Evolutionary conservation across 2,888 invertebrate genomes (phyloP), one percentile per base, ranked within the genome.

Genomic region (Papilio demoleus): DNA sequence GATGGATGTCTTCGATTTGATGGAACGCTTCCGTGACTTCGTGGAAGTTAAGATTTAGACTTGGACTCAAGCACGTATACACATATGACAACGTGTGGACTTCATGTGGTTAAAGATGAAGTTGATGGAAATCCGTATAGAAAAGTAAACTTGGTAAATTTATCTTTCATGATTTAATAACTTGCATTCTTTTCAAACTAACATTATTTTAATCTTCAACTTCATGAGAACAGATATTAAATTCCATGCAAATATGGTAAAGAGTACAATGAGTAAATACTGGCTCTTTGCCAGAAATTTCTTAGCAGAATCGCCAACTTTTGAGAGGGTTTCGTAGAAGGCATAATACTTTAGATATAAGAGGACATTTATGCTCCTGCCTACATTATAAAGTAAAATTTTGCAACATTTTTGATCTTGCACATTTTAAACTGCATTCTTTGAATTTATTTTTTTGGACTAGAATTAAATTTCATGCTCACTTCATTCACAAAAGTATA

Each of bases 231-330:
- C 11, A 14, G 53, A 14, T 50, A 24, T 24, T 12, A 53, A 53
- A 27, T n/a, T 27, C 50, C 12, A 27, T n/a, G 14, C 50, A 5
- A 47, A 47, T 3, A 31, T 56, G 31, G 31, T 17, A 31, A 8
- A 24, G 12, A 8, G 8, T 27, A 31, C 9, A 24, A 50, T 4
- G 5, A 50, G 50, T 50, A 31, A 17, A 31, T n/a, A n/a, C 11
- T 56, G 24, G 40, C 38, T 8, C 24, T 14, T 12, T 17, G 64
- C 38, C 24, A 50, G 24, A 36, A 53, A 36, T 24, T 63, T 34
- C 34, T 27, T 38, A 24, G n/a, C 36, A n/a, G 53, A 50, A 34
- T n/a, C 1, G 50, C 64, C 38, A 64, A 64, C 17, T 62, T 47
- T 62, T 34, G 56, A 56, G 27, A 17, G n/a, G 31, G 31, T 56